Evolutionary conservation across 2,797 vertebrate species (phyloP), one percentile per base, ranked within the genome.

Genomic region (Hemitrygon akajei): DNA sequence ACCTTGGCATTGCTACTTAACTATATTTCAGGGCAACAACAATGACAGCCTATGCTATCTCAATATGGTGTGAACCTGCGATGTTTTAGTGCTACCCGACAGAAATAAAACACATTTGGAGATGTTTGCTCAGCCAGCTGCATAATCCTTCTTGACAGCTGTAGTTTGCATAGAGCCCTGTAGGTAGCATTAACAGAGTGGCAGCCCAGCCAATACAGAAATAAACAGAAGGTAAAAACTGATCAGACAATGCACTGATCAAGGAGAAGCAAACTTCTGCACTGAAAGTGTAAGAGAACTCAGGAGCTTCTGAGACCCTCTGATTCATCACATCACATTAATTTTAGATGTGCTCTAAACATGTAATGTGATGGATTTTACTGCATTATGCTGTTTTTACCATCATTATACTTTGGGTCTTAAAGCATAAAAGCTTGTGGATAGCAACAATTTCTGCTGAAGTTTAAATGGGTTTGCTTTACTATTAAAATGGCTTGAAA

Each of bases 61-160:
- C 66, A 77, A 93, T 95, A 94, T 79, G 86, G 71, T 94, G 79
- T 94, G 94, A 93, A 94, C 94, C 94, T 84, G 94, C 87, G 94
- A 69, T 93, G 94, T 34, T 84, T 66, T 47, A 82, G 79, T 22
- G 22, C 14, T 93, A 73, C 60, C 80, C n/a, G 77, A 95, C 94
- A 75, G 94, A 92, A 94, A 93, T 89, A 93, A 94, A 94, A 84
- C 0, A 30, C 73, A 93, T 93, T 94, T 94, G 93, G 93, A 82
- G 94, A 11, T 94, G 89, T 94, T 94, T 95, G 95, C 93, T 95
- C 94, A 95, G 93, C 92, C 94, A 96, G 93, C 94, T 94, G 94
- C 47, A 94, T 94, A 95, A 95, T 96, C 84, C 91, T 37, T 95
- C 95, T 81, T 95, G 95, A 96, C 95, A 95, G 93, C 87, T 93